Evolutionary conservation across 2,797 vertebrate species (phyloP), one percentile per base, ranked within the genome.

Genomic region (Siniperca scherzeri): DNA sequence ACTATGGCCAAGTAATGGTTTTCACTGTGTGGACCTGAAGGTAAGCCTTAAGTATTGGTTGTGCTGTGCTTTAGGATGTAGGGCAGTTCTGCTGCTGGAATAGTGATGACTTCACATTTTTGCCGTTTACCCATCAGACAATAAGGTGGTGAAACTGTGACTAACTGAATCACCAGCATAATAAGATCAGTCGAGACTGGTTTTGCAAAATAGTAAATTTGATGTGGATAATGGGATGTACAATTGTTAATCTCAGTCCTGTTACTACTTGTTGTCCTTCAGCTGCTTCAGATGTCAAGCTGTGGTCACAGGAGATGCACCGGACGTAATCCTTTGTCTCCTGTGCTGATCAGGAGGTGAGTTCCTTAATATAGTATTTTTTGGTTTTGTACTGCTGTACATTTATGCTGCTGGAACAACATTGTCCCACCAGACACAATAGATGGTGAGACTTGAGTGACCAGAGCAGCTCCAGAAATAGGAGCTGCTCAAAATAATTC

Each of bases 51-150:
- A 4, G 16, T 65, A 17, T 72, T 22, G 10, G 1, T 52, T 27
- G 1, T 21, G 4, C 4, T 12, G 17, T 48, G 11, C 5, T 80
- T 27, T 42, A 50, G 8, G 14, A 0, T 42, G 2, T 12, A 17
- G 3, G 12, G 5, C 7, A 5, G 10, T 76, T 16, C 19, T 7
- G 19, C 17, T 59, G 83, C 81, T 89, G 90, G 83, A 81, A 70
- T 77, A 81, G 83, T 91, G 93, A 94, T 94, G 93, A 95, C 3
- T 86, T 92, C 48, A 87, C 84, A 70, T 56, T 87, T 90, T 94
- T 67, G 94, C 94, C 93, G 94, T 95, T 95, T 96, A 97, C 97
- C 97, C 96, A 93, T 95, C 97, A 96, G 97, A 98, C 90, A 81
- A 74, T 85, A 88, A 88, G 64, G 74, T 97, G 96, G 93, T 95